phyloP scores from a whole-genome alignment of 2,888 invertebrate species.

The Idaea straminata region DNA sequence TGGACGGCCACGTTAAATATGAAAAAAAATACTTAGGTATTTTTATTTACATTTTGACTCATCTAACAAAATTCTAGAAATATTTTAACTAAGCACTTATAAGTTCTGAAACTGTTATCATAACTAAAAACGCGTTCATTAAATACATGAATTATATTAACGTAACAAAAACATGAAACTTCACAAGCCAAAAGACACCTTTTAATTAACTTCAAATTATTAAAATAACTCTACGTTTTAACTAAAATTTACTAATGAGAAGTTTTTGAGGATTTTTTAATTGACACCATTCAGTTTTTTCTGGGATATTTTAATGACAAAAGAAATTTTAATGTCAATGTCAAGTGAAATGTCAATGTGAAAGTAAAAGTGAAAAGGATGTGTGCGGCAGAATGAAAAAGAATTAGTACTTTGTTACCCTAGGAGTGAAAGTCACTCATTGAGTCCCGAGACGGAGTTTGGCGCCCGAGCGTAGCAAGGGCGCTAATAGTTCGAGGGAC shows the following conservation, averaged over 20 bases:
- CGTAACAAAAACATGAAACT: constrained; percentile 23
- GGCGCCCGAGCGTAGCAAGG: too few species aligned
- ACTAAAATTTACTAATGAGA: not conserved
- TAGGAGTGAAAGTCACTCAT: too few species aligned
- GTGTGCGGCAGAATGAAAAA: not conserved
- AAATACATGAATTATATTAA: constrained; percentile 24
- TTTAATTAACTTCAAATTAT: constrained; percentile 13
- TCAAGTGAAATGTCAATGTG: too few species aligned
- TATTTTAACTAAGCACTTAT: not conserved
- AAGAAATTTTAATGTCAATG: too few species aligned
- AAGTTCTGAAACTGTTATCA: constrained; percentile 7
- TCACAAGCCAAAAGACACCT: constrained; percentile 16
- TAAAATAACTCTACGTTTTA: constrained; percentile 21
- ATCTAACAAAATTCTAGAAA: constrained; percentile 3
- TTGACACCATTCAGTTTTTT: not conserved
- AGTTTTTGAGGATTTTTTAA: not conserved
- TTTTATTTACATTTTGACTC: constrained; percentile 44
- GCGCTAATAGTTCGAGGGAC: too few species aligned
- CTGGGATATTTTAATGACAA: too few species aligned
- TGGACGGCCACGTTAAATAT: constrained; percentile 71
- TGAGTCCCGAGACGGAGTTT: too few species aligned
- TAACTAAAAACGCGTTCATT: constrained; percentile 20
- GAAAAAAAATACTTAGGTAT: constrained; percentile 52
- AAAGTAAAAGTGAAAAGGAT: not conserved
- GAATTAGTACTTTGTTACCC: too few species aligned